Conservation (phyloP, 2,797 vertebrate genomes). For the Columba guinea region DNA sequence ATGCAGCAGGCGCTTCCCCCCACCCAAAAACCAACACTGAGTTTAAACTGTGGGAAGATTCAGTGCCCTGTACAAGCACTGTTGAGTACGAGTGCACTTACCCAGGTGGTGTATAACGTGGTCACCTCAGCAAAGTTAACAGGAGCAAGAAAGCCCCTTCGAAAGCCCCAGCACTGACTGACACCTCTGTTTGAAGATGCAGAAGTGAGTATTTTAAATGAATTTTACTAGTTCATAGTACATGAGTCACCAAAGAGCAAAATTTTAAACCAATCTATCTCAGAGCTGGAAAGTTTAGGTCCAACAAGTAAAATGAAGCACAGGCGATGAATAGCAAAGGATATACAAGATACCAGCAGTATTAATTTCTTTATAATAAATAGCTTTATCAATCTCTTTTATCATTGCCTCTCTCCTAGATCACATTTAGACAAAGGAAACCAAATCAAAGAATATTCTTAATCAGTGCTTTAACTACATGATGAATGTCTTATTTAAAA, state of each 20-base stretch:
- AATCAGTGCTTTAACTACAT: slow-evolving; percentile 65
- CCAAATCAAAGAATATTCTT: slow-evolving; percentile 61
- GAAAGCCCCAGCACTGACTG: background rate
- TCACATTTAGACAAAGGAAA: slow-evolving; percentile 44
- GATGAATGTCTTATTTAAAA: slow-evolving; percentile 69
- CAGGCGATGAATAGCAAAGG: background rate
- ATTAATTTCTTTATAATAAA: slow-evolving; percentile 31
- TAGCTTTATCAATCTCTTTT: slow-evolving; percentile 6
- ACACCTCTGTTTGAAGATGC: background rate
- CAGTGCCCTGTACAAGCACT: background rate
- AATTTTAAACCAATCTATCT: background rate
- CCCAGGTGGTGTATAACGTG: background rate
- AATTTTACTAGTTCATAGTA: background rate
- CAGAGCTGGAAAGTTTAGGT: background rate
- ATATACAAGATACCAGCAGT: background rate
- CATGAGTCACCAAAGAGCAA: background rate
- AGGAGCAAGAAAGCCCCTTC: background rate
- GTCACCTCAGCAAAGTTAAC: background rate
- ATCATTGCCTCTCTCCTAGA: slow-evolving; percentile 11
- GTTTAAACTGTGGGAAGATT: background rate
- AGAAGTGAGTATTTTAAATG: background rate
- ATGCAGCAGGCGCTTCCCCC: too few species aligned
- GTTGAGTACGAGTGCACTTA: rapidly evolving
- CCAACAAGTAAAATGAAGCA: background rate
- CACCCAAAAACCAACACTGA: rapidly evolving